Evolutionary conservation across 2,113 vertebrate genomes (phyloP).

Genomic region (Hymenochirus boettgeri): DNA sequence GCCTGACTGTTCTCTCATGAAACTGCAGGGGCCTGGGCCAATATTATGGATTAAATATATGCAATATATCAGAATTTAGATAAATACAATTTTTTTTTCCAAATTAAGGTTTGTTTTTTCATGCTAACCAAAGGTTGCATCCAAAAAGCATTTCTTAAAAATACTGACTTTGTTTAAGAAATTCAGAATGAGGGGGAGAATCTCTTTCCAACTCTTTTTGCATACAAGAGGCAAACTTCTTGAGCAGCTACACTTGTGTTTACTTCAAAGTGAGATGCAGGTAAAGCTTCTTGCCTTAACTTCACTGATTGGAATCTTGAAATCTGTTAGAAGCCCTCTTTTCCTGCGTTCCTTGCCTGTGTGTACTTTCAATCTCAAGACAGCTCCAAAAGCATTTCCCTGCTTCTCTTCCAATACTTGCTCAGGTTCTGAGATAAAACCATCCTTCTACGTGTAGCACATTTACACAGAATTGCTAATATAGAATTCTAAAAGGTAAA

Average conservation of each 20-base stretch:
- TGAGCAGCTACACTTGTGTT: neutral
- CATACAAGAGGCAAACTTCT: neutral
- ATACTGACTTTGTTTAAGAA: too few relatives aligned
- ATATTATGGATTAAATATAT: too few relatives aligned
- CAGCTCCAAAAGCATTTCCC: neutral
- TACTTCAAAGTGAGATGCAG: neutral
- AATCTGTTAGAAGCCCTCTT: neutral
- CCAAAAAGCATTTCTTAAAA: too few relatives aligned
- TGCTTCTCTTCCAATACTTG: neutral
- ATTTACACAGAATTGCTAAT: neutral
- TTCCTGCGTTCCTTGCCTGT: neutral
- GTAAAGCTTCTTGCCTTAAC: neutral
- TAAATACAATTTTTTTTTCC: too few relatives aligned
- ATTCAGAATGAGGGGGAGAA: too few relatives aligned
- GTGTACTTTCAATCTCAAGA: neutral
- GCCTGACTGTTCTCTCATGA: too few relatives aligned
- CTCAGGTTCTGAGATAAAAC: neutral
- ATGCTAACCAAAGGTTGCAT: too few relatives aligned
- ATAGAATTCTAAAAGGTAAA: slow-evolving; percentile 1
- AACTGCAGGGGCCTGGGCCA: too few relatives aligned
- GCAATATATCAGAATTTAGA: too few relatives aligned
- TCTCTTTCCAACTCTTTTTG: too few relatives aligned
- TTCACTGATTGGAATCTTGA: neutral
- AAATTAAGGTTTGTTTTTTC: too few relatives aligned
- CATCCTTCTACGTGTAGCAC: neutral